These are phyloP conservation scores for Calameuta idolon DNA, from an alignment of 2,888 invertebrate genomes.

Conservation along the genomic window DNA sequence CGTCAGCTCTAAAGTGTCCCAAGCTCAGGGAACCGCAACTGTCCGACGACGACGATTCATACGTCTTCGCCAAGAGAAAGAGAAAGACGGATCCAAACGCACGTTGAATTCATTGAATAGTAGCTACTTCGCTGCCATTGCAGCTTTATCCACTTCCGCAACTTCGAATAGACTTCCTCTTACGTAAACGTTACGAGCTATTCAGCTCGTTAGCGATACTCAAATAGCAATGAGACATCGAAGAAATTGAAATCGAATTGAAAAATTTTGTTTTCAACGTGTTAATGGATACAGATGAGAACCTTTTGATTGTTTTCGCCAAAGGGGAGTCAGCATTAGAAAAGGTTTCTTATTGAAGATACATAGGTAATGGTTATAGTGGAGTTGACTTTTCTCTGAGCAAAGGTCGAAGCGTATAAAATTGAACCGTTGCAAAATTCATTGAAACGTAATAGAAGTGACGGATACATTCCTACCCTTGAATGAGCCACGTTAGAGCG, in stretches of 20 bases:
- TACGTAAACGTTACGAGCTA: background rate
- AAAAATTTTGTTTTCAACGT: background rate
- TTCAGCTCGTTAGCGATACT: background rate
- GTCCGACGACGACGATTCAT: conserved; percentile 58
- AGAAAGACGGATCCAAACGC: conserved; percentile 36
- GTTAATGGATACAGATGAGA: background rate
- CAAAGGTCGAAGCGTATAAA: background rate
- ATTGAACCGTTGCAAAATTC: background rate
- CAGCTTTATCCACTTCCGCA: background rate
- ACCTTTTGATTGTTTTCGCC: too few relatives aligned
- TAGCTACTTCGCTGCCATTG: background rate
- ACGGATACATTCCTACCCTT: background rate
- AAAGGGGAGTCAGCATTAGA: background rate
- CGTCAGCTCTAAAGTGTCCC: conserved; percentile 57
- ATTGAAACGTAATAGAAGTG: background rate
- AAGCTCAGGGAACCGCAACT: conserved; percentile 50
- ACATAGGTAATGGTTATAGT: background rate
- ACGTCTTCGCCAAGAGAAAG: conserved; percentile 34
- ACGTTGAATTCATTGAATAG: conserved; percentile 42
- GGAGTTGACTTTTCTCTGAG: background rate
- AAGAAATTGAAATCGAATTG: background rate
- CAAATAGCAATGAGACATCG: background rate
- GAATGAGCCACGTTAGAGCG: background rate
- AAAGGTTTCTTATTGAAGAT: background rate
- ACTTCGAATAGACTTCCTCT: background rate